Conservation (phyloP, 2,113 vertebrate species). For the Pica pica region DNA sequence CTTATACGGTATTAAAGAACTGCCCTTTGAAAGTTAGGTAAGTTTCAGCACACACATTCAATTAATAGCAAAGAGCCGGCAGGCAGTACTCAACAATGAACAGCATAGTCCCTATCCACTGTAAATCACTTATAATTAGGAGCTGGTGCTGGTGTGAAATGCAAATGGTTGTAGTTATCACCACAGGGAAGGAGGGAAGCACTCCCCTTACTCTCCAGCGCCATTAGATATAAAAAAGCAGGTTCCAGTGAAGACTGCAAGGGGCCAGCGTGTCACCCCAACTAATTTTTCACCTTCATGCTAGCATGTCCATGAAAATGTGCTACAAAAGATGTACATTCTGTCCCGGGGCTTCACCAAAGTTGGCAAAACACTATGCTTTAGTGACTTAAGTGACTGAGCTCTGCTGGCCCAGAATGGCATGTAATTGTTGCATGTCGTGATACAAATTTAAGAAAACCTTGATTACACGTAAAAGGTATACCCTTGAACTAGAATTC, state of each 20-base stretch:
- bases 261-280: background rate
- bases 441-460: background rate
- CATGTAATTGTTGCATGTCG: background rate
- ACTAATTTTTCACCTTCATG: background rate
- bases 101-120: background rate
- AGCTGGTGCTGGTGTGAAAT: conserved; percentile 9
- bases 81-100: conserved; percentile 30
- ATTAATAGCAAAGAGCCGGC: conserved; percentile 3
- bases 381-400: background rate
- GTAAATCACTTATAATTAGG: conserved; percentile 54
- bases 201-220: background rate
- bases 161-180: conserved; percentile 22
- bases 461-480: background rate
- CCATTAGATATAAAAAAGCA: background rate
- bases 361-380: background rate
- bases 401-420: background rate
- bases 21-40: background rate
- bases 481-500: background rate
- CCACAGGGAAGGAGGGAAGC: background rate
- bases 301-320: background rate
- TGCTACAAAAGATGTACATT: background rate
- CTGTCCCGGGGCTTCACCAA: background rate
- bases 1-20: background rate
- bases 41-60: conserved; percentile 9
- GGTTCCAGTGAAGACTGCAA: background rate